Conservation (phyloP, 2,888 invertebrate genomes). For the Cerceris ruficornis region DNA sequence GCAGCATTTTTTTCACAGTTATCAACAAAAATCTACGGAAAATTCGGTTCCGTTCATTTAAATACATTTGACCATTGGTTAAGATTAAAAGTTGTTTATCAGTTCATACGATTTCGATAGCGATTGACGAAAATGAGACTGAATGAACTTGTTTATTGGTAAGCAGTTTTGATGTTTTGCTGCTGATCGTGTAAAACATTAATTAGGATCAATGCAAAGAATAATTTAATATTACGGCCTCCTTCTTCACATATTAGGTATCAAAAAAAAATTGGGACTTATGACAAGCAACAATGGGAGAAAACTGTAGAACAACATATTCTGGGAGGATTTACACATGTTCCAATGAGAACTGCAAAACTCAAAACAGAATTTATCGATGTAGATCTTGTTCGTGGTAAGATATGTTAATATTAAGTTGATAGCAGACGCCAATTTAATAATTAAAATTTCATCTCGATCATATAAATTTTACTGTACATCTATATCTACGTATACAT, state of each 20-base stretch:
- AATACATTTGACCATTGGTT: conserved; percentile 38
- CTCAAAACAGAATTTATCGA: conserved; percentile 96
- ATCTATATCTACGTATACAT: not conserved
- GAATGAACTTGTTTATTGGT: conserved; percentile 69
- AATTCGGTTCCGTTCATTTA: conserved; percentile 32
- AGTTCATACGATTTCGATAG: conserved; percentile 47
- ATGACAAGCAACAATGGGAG: conserved; percentile 99
- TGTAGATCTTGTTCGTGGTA: conserved; percentile 97
- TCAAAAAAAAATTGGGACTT: conserved; percentile 97
- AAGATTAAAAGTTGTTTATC: conserved; percentile 38
- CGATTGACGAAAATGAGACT: conserved; percentile 63
- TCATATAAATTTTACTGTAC: not conserved
- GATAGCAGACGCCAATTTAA: conserved; percentile 43
- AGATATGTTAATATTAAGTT: conserved; percentile 14
- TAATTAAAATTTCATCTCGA: not conserved
- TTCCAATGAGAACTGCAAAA: conserved; percentile 90
- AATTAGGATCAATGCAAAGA: not conserved
- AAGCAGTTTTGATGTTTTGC: conserved; percentile 25
- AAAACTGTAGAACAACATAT: conserved; percentile 96
- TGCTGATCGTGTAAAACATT: not conserved
- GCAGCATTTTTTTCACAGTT: conserved; percentile 42
- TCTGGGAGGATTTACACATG: conserved; percentile 91
- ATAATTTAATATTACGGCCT: not conserved
- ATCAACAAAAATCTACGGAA: conserved; percentile 48
- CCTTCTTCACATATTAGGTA: conserved; percentile 85